These are phyloP conservation scores for Calliphora vicina DNA, from an alignment of 1,140 invertebrate genomes.

Conservation along the genomic window DNA sequence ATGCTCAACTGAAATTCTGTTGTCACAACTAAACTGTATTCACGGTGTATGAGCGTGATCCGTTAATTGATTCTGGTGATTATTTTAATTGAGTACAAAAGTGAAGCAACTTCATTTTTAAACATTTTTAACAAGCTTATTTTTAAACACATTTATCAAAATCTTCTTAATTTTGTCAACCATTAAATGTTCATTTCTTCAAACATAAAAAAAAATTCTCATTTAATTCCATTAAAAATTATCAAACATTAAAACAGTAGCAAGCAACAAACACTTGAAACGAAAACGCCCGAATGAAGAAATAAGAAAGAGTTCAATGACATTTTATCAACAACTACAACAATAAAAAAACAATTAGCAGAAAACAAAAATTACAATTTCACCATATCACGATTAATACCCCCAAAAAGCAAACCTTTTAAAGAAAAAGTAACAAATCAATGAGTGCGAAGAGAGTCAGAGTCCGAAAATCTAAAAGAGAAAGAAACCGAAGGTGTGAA, in stretches of 20 bases:
- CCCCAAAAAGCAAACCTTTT: background rate
- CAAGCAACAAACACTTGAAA: background rate
- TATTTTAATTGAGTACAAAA: too few relatives aligned
- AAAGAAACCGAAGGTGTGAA: constrained; percentile 26
- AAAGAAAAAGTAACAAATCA: constrained; percentile 19
- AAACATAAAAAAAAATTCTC: background rate
- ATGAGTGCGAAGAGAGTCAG: background rate
- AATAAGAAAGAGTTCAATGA: constrained; percentile 18
- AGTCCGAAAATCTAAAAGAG: background rate
- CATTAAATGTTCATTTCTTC: too few relatives aligned
- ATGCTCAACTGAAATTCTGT: too few relatives aligned
- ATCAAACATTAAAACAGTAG: background rate
- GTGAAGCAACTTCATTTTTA: too few relatives aligned
- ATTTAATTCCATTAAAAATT: background rate
- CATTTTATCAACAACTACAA: constrained; percentile 5
- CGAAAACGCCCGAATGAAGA: background rate
- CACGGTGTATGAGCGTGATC: too few relatives aligned
- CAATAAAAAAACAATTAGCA: constrained; percentile 4
- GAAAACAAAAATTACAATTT: constrained; percentile 26
- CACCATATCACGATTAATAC: constrained; percentile 16
- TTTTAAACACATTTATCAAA: too few relatives aligned
- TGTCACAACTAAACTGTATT: too few relatives aligned
- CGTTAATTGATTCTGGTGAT: too few relatives aligned
- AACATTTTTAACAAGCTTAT: too few relatives aligned
- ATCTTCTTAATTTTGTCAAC: too few relatives aligned